Evolutionary conservation across 2,888 invertebrate genomes (phyloP), one percentile per base, ranked within the genome.

Genomic region (Lepidochrysops patricia): DNA sequence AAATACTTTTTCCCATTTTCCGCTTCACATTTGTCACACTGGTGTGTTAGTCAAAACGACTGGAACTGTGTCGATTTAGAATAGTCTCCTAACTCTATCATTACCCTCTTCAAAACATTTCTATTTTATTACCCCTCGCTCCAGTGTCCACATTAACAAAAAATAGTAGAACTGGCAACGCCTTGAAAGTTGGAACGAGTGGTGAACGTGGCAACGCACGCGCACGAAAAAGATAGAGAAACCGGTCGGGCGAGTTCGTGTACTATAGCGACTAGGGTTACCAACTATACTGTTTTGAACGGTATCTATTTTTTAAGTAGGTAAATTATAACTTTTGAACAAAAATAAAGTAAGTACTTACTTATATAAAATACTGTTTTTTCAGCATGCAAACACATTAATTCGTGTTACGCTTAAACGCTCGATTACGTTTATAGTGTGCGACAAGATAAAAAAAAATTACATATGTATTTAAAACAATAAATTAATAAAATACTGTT

Each of bases 81-180:
- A 57, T 58, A 59, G 58, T 57, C 61, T 59, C 64, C 63, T 66
- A 66, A 69, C 66, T 68, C 68, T 64, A 67, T 69, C 67, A 68
- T 66, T 70, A 65, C 65, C 63, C 64, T 68, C 66, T 66, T 60
- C 68, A 67, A 74, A 76, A 76, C 74, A 64, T 82, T 82, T 82
- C 80, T 84, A 82, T 77, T 83, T 84, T 82, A 85, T 81, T 76
- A 81, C 77, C 81, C 79, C 80, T 83, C 78, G 80, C 83, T 83
- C 84, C 79, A 81, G 79, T 84, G 77, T 82, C 81, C 84, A 84
- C 76, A 81, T 73, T 82, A 82, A 84, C 80, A 82, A 82, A 85
- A 86, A 84, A 79, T 72, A 74, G 72, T 70, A 66, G 71, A 79
- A 75, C 83, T 84, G 79, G 85, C 82, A 82, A 82, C 82, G 80